Conservation (phyloP, 2,113 vertebrate species). For the Recurvirostra avosetta region DNA sequence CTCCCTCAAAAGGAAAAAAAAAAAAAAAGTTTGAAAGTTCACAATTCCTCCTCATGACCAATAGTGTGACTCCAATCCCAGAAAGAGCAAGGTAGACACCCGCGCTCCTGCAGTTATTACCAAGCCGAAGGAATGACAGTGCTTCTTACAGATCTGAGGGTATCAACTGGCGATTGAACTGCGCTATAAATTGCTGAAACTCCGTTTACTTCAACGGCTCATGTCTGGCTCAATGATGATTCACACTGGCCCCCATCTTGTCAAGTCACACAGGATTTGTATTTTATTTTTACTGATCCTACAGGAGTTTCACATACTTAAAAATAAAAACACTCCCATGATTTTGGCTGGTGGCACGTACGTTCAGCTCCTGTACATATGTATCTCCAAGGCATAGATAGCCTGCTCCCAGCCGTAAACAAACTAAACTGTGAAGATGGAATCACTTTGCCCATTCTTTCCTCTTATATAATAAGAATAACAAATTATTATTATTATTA, state of each 20-base stretch:
- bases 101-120: not conserved
- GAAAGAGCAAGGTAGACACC: not conserved
- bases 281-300: not conserved
- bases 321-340: not conserved
- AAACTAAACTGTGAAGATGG: not conserved
- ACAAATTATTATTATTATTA: not conserved
- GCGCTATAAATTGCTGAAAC: not conserved
- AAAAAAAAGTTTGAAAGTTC: not conserved
- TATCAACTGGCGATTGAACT: not conserved
- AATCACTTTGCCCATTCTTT: not conserved
- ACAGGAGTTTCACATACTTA: not conserved
- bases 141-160: not conserved
- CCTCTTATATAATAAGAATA: not conserved
- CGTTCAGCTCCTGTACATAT: not conserved
- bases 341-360: not conserved
- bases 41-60: not conserved
- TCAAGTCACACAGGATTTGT: not conserved
- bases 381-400: not conserved
- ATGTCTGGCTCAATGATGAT: fast-evolving
- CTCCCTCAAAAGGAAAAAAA: not conserved
- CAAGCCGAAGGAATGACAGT: not conserved
- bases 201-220: not conserved
- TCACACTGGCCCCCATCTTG: not conserved
- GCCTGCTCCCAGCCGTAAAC: not conserved
- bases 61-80: not conserved